phyloP scores from a whole-genome alignment of 2,113 vertebrate species.

The Holacanthus passer region DNA sequence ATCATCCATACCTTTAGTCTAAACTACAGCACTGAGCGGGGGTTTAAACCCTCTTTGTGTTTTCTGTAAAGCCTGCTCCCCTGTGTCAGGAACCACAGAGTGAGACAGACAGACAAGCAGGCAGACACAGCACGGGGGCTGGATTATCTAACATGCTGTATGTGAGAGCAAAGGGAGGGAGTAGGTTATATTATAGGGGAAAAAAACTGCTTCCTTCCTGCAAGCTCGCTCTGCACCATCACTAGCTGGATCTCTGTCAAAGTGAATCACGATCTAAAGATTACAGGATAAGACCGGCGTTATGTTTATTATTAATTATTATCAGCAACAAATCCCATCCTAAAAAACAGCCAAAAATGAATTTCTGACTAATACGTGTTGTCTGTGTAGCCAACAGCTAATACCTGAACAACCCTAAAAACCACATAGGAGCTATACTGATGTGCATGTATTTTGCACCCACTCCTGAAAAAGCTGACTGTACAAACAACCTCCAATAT shows the following conservation, averaged over 20 bases:
- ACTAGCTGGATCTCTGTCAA: background rate
- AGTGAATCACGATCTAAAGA: background rate
- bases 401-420: background rate
- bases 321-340: background rate
- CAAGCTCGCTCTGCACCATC: background rate
- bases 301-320: background rate
- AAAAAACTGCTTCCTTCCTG: background rate
- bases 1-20: constrained; percentile 68
- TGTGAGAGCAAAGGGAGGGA: constrained; percentile 14
- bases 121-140: constrained; percentile 28
- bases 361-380: background rate
- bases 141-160: constrained; percentile 51
- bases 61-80: constrained; percentile 65
- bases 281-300: background rate
- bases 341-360: background rate
- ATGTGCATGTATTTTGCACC: background rate
- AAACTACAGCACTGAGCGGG: constrained; percentile 65
- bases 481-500: background rate
- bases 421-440: background rate
- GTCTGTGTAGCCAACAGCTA: background rate
- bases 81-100: constrained; percentile 37
- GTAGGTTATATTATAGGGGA: constrained; percentile 6
- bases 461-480: background rate
- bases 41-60: constrained; percentile 63
- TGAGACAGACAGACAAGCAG: constrained; percentile 41